Evolutionary conservation across 2,888 invertebrate genomes (phyloP).

Genomic region (Acleris sparsana): DNA sequence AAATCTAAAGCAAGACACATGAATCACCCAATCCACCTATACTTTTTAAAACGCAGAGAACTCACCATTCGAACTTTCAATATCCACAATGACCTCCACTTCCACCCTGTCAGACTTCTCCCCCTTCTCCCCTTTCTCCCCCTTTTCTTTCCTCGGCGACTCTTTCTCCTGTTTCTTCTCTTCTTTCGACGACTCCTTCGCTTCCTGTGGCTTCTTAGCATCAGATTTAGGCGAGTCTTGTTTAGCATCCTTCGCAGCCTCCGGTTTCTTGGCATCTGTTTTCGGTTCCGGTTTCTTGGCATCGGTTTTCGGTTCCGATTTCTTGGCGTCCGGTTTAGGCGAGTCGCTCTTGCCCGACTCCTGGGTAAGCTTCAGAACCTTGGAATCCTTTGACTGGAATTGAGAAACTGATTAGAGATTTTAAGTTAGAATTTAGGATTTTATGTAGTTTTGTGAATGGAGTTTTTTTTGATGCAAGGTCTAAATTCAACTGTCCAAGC

Average conservation of each 20-base stretch:
- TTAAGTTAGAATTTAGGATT: slow-evolving; percentile 34
- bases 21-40: too few species aligned
- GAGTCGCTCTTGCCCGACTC: slow-evolving; percentile 49
- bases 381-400: slow-evolving; percentile 69
- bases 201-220: slow-evolving; percentile 40
- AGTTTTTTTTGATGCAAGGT: neutral
- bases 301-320: slow-evolving; percentile 42
- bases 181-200: slow-evolving; percentile 43
- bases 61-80: slow-evolving; percentile 59
- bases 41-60: slow-evolving; percentile 4
- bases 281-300: slow-evolving; percentile 43
- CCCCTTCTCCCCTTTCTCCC: slow-evolving; percentile 39
- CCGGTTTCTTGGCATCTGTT: slow-evolving; percentile 39
- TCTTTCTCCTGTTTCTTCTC: slow-evolving; percentile 40
- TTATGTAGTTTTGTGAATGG: neutral
- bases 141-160: slow-evolving; percentile 30
- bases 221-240: slow-evolving; percentile 44
- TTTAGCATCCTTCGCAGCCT: slow-evolving; percentile 40
- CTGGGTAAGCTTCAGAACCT: slow-evolving; percentile 47
- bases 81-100: slow-evolving; percentile 56
- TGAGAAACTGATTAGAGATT: slow-evolving; percentile 39
- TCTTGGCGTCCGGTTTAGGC: slow-evolving; percentile 60
- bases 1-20: too few species aligned
- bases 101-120: slow-evolving; percentile 47
- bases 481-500: too few species aligned